Percentiles rank a stretch among this genome's conserved stretches.
Conservation (phyloP, 2,797 vertebrate genomes). For the Phyllotis vaccarum region DNA sequence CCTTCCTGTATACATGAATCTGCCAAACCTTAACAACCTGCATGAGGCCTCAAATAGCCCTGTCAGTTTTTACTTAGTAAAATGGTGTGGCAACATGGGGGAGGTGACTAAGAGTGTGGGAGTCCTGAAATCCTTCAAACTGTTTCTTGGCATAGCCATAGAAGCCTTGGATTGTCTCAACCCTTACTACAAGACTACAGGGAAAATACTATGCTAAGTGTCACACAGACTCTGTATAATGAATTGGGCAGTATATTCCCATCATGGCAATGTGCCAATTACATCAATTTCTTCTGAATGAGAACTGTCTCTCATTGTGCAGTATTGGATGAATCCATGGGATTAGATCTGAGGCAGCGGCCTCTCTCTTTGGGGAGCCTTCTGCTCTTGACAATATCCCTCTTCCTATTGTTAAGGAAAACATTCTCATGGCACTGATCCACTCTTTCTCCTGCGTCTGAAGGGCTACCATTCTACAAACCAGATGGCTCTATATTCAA, state of each 20-base stretch:
- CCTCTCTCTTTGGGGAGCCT: background rate
- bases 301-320: slow-evolving; percentile 8
- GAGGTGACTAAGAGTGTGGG: background rate
- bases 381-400: background rate
- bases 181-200: background rate
- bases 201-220: background rate
- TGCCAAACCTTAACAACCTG: background rate
- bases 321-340: background rate
- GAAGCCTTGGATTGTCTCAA: background rate
- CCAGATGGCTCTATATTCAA: background rate
- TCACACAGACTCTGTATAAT: background rate
- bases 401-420: background rate
- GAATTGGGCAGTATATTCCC: background rate
- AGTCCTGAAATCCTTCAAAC: background rate
- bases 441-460: background rate
- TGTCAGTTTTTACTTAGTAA: background rate
- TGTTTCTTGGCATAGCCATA: background rate
- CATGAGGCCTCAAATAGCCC: background rate
- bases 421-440: background rate
- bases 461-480: background rate
- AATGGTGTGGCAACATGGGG: background rate
- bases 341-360: slow-evolving; percentile 3
- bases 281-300: slow-evolving; percentile 35
- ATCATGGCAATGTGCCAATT: background rate
- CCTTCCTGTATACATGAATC: background rate